phyloP scores from a whole-genome alignment of 2,888 invertebrate species.

The Lithophane socia region DNA sequence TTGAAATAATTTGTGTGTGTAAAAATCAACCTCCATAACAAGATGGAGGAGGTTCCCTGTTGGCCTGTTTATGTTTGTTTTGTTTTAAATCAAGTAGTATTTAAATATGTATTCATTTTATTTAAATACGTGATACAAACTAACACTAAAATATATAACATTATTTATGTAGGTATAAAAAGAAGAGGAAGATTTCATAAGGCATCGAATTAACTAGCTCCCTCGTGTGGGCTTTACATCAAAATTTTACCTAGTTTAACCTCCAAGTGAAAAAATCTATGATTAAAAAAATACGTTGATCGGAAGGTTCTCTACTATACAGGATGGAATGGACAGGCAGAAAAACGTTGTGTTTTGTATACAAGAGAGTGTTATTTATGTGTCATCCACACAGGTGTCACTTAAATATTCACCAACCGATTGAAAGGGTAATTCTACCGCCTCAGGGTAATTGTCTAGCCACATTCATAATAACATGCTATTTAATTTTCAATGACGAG shows the following conservation, averaged over 20 bases:
- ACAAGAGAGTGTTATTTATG: too few species aligned
- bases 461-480: background rate
- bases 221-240: too few species aligned
- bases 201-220: too few species aligned
- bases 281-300: background rate
- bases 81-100: background rate
- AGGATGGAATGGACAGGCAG: background rate
- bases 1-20: background rate
- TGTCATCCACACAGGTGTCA: background rate
- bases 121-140: too few species aligned
- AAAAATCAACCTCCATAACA: too few species aligned
- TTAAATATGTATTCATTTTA: too few species aligned
- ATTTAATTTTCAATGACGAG: background rate
- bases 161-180: too few species aligned
- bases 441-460: background rate
- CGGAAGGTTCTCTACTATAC: background rate
- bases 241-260: too few species aligned
- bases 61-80: too few species aligned
- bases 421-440: background rate
- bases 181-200: too few species aligned
- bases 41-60: background rate
- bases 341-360: background rate
- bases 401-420: background rate
- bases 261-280: background rate
- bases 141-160: background rate